These are phyloP conservation scores for Neofelis nebulosa DNA, from an alignment of 2,113 vertebrate species.

Conservation along the genomic window DNA sequence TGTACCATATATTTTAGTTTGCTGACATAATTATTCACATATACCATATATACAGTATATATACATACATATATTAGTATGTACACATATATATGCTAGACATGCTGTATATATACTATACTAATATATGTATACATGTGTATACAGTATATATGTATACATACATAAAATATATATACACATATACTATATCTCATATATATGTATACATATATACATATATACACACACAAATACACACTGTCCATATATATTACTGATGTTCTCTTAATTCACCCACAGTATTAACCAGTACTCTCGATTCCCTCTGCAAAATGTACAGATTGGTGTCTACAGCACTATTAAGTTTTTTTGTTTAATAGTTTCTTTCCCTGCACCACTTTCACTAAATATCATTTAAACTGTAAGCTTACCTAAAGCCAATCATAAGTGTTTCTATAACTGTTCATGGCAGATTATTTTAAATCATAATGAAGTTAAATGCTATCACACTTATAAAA, in stretches of 20 bases:
- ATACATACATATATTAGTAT: no score
- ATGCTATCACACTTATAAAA: background rate
- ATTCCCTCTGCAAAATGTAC: background rate
- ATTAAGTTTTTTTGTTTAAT: background rate
- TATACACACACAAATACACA: background rate
- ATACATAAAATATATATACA: no score
- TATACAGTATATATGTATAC: no score
- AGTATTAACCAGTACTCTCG: background rate
- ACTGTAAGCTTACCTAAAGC: background rate
- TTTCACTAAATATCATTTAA: background rate
- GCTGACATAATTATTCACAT: no score
- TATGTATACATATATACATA: background rate
- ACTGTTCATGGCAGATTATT: background rate
- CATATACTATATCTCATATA: no score
- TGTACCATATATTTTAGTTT: no score
- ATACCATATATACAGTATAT: no score
- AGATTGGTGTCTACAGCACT: background rate
- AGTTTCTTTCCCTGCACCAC: background rate
- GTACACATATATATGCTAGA: no score
- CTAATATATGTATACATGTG: no score
- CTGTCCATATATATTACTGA: background rate
- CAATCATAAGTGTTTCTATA: background rate
- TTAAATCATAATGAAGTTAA: background rate
- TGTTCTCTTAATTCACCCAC: background rate
- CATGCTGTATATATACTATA: no score